These are phyloP conservation scores for Zaprionus taronus DNA, from an alignment of 1,140 invertebrate species.

Conservation along the genomic window DNA sequence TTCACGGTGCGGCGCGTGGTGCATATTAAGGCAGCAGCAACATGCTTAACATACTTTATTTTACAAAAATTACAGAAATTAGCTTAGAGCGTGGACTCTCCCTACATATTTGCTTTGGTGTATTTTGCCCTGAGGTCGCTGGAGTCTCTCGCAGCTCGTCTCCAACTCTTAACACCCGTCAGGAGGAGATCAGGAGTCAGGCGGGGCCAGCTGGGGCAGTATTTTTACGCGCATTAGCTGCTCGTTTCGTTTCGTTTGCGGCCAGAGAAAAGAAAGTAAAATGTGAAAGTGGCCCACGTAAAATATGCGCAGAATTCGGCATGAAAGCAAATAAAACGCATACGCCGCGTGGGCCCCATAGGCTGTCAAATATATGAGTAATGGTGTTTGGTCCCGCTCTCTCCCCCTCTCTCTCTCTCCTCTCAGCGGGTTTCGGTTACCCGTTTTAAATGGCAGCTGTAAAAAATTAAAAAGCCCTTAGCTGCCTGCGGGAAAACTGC, in stretches of 20 bases:
- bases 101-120: too few species aligned
- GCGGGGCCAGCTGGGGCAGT: constrained; percentile 23
- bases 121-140: not conserved
- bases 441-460: constrained; percentile 64
- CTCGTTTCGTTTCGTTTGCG: constrained; percentile 46
- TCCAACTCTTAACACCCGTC: constrained; percentile 15
- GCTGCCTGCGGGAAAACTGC: constrained; percentile 62
- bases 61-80: constrained; percentile 4
- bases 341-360: constrained; percentile 64
- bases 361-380: constrained; percentile 79
- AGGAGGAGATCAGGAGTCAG: constrained; percentile 34
- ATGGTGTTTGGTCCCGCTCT: constrained; percentile 39
- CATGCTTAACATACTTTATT: constrained; percentile 10
- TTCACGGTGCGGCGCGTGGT: not conserved
- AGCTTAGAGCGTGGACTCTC: not conserved
- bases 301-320: constrained; percentile 72
- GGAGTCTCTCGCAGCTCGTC: not conserved
- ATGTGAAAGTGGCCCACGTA: constrained; percentile 49
- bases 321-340: constrained; percentile 80
- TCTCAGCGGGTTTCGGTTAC: not conserved
- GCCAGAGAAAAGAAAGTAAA: constrained; percentile 10
- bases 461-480: constrained; percentile 73
- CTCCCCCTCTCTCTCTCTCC: not conserved
- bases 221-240: constrained; percentile 59
- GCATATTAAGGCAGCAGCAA: constrained; percentile 1